Evolutionary conservation across 2,888 invertebrate species (phyloP), one percentile per base, ranked within the genome.

Genomic region (Hemaris fuciformis): DNA sequence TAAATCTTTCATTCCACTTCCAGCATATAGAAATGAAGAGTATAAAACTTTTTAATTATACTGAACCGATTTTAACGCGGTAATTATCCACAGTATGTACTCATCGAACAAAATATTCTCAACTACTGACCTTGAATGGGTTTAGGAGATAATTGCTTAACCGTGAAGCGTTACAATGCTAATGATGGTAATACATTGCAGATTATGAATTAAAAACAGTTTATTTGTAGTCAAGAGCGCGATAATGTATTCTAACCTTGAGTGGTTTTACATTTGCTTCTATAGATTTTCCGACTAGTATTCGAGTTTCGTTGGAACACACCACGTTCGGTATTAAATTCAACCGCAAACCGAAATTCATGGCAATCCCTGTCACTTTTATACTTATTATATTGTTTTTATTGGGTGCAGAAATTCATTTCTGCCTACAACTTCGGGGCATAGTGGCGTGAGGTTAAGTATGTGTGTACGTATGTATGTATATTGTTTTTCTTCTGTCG

Each of bases 171-270:
- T 18, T 18, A 10, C 27, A 53, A 53, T 53, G 18, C 53, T 53
- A 53, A 53, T 53, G 31, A 53, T 27, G 53, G 53, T 53, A 31
- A 53, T 53, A 31, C 18, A 53, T 20, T 53, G 53, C 27, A 31
- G 31, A 31, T 31, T 31, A 18, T 31, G 27, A 23, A 15, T 53
- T n/a, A 53, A 27, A 53, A 53, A 53, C 10, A 53, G 27, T 18
- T 31, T 25, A 53, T 18, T 53, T 46, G 8, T 46, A 27, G 38
- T 38, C n/a, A 38, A 10, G 10, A 53, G 18, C 10, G 27, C 8
- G n/a, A 38, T 10, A n/a, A n/a, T n/a, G n/a, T 38, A n/a, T 38
- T 3, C n/a, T 4, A 4, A 38, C 38, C 38, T 38, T 38, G n/a
- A 38, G n/a, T 38, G n/a, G n/a, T 38, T n/a, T n/a, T 38, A 38